Conservation (phyloP, 2,888 invertebrate species). For the Saturnia japonica region DNA sequence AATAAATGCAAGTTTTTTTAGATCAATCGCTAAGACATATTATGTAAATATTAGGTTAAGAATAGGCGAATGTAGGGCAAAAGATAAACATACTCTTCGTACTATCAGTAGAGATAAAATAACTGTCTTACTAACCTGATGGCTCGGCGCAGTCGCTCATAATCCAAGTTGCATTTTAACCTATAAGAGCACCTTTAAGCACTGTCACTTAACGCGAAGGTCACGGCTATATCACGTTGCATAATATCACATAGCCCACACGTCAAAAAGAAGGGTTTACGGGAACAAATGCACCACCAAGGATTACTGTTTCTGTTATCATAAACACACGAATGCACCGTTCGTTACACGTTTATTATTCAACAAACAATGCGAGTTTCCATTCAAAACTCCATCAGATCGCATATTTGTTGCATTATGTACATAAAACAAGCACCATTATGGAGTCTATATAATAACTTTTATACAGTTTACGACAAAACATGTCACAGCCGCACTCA, state of each 20-base stretch:
- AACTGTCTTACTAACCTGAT: slow-evolving; percentile 75
- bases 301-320: slow-evolving; percentile 77
- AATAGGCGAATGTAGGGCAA: slow-evolving; percentile 59
- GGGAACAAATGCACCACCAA: slow-evolving; percentile 71
- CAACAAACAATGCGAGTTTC: slow-evolving; percentile 67
- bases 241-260: slow-evolving; percentile 73
- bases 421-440: slow-evolving; percentile 64
- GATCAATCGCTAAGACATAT: slow-evolving; percentile 19
- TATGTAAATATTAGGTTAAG: slow-evolving; percentile 32
- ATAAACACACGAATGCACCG: slow-evolving; percentile 80
- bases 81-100: slow-evolving; percentile 62
- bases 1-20: neutral
- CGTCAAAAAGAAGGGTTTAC: slow-evolving; percentile 62
- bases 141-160: slow-evolving; percentile 77
- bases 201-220: slow-evolving; percentile 76
- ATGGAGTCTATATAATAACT: slow-evolving; percentile 65
- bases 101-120: slow-evolving; percentile 67
- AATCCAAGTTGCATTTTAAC: slow-evolving; percentile 81
- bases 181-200: slow-evolving; percentile 77
- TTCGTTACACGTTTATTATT: slow-evolving; percentile 76
- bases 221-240: slow-evolving; percentile 78
- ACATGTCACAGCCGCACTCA: slow-evolving; percentile 77
- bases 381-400: slow-evolving; percentile 61
- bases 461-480: slow-evolving; percentile 75
- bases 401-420: slow-evolving; percentile 67